Evolutionary conservation across 2,888 invertebrate species (phyloP).

Genomic region (Ganaspis brasiliensis): DNA sequence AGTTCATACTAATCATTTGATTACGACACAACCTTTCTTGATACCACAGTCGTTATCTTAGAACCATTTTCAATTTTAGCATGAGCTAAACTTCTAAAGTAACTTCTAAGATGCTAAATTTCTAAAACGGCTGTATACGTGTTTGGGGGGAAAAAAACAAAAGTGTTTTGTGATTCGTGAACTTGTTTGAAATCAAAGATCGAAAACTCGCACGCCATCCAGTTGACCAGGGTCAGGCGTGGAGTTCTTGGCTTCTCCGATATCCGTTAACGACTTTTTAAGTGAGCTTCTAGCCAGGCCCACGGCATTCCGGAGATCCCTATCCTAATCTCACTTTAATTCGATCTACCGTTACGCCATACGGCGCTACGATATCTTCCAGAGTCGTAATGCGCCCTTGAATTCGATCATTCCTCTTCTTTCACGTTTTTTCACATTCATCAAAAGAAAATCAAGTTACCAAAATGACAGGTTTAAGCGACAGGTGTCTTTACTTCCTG

Average conservation of each 20-base stretch:
- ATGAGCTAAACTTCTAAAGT: no score
- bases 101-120: no score
- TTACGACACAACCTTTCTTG: no score
- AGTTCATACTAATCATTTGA: no score
- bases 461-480: slow-evolving; percentile 2
- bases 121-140: no score
- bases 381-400: slow-evolving; percentile 1
- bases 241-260: slow-evolving; percentile 59
- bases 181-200: slow-evolving; percentile 34
- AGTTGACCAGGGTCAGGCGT: slow-evolving; percentile 57
- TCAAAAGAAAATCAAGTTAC: slow-evolving; percentile 22
- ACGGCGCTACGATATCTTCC: slow-evolving; percentile 34
- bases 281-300: slow-evolving; percentile 69
- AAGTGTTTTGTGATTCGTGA: slow-evolving; percentile 18
- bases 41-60: no score
- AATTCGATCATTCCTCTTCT: slow-evolving; percentile 2
- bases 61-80: no score
- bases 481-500: not conserved
- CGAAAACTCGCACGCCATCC: slow-evolving; percentile 25
- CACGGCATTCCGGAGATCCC: slow-evolving; percentile 57
- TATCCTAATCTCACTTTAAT: slow-evolving; percentile 74
- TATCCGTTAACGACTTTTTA: slow-evolving; percentile 75
- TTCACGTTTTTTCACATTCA: not conserved
- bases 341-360: slow-evolving; percentile 68
- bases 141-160: not conserved